Evolutionary conservation across 2,113 vertebrate species (phyloP).

Genomic region (Saimiri boliviensis): DNA sequence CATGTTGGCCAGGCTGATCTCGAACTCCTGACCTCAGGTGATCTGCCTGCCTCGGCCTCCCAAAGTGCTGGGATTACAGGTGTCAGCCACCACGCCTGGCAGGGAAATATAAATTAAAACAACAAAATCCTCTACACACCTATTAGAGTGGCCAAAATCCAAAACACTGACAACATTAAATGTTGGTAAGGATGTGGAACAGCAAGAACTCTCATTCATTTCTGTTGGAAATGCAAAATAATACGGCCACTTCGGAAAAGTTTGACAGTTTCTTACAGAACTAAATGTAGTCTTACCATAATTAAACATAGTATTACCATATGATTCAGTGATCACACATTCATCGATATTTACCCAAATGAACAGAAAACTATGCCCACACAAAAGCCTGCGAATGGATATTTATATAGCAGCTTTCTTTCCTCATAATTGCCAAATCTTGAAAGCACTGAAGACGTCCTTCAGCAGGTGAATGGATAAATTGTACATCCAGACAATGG

Average conservation of each 20-base stretch:
- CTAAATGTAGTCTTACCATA: not conserved
- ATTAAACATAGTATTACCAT: slow-evolving; percentile 10
- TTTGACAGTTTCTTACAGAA: not conserved
- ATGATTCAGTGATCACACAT: not conserved
- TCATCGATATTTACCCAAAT: not conserved
- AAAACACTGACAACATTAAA: not conserved
- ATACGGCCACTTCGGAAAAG: not conserved
- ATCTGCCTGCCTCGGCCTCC: too few species aligned
- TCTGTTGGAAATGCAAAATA: not conserved
- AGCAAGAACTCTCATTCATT: not conserved
- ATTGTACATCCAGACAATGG: not conserved
- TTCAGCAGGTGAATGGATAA: slow-evolving; percentile 11
- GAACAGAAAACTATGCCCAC: not conserved
- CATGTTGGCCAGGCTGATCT: too few species aligned
- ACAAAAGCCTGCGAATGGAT: not conserved
- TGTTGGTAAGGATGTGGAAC: not conserved
- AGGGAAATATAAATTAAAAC: not conserved
- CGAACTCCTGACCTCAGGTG: too few species aligned
- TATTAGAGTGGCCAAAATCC: not conserved
- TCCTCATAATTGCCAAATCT: not conserved
- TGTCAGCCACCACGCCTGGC: too few species aligned
- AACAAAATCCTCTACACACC: not conserved
- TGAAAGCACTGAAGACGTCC: not conserved
- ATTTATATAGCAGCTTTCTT: slow-evolving; percentile 9
- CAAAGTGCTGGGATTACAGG: too few species aligned